Evolutionary conservation across 2,888 invertebrate species (phyloP).

Genomic region (Tiliacea aurago): DNA sequence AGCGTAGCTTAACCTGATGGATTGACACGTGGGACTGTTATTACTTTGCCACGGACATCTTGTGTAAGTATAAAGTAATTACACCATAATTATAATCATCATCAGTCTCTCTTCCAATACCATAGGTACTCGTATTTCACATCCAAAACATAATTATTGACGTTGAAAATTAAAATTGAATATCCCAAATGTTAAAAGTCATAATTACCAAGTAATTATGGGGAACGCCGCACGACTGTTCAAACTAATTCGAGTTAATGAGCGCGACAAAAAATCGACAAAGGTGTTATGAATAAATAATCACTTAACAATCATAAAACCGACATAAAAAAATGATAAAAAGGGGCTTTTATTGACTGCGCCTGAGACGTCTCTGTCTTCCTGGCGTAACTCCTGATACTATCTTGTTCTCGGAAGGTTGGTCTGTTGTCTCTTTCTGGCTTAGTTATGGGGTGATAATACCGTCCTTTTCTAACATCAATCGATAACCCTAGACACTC

Average conservation of each 20-base stretch:
- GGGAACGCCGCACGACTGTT: constrained; percentile 72
- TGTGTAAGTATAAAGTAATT: not conserved
- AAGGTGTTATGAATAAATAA: constrained; percentile 89
- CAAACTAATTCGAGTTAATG: constrained; percentile 83
- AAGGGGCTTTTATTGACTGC: constrained; percentile 83
- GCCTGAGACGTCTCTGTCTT: constrained; percentile 84
- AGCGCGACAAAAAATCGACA: constrained; percentile 84
- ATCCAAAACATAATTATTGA: constrained; percentile 42
- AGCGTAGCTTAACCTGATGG: too few species aligned
- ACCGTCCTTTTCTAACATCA: constrained; percentile 77
- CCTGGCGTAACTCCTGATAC: constrained; percentile 83
- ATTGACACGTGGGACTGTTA: too few species aligned
- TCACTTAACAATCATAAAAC: constrained; percentile 79
- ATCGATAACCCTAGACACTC: constrained; percentile 86
- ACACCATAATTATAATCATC: not conserved
- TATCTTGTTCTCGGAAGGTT: constrained; percentile 89
- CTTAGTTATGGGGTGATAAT: constrained; percentile 42
- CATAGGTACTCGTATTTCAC: constrained; percentile 36
- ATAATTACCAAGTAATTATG: constrained; percentile 62
- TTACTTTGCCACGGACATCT: too few species aligned
- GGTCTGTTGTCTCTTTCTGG: constrained; percentile 69
- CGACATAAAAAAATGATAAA: constrained; percentile 57
- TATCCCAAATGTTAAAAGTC: constrained; percentile 58
- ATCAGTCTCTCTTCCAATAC: constrained; percentile 24
- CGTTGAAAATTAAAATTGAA: constrained; percentile 57